Conservation (phyloP, 2,113 vertebrate species). For the Andinoacara biseriatus region DNA sequence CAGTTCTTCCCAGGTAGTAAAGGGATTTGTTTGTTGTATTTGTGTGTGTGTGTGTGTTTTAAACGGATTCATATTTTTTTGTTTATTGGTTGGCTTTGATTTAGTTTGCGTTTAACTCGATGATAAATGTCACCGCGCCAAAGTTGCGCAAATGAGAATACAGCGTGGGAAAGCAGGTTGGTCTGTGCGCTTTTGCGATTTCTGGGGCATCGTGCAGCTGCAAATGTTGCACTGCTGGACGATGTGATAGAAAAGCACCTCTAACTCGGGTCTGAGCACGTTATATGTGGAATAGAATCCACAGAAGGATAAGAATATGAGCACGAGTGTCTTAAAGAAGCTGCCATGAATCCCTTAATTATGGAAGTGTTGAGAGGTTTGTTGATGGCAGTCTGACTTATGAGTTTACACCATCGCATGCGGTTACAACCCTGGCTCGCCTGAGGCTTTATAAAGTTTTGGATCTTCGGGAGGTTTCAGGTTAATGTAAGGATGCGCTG, state of each 20-base stretch:
- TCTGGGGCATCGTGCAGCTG: not conserved
- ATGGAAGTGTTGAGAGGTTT: too few relatives aligned
- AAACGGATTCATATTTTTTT: not conserved
- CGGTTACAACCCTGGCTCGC: not conserved
- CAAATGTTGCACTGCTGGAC: not conserved
- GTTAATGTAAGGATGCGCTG: not conserved
- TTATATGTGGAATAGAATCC: not conserved
- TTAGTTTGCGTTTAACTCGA: not conserved
- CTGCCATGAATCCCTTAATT: not conserved
- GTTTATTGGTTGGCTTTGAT: not conserved
- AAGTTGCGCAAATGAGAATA: not conserved
- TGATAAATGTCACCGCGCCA: not conserved
- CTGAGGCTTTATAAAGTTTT: not conserved
- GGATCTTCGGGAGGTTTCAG: not conserved
- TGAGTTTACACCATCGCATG: not conserved
- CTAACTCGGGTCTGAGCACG: not conserved
- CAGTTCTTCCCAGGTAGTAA: conserved; percentile 75
- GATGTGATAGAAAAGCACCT: not conserved
- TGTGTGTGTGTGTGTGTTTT: not conserved
- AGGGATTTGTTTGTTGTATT: not conserved
- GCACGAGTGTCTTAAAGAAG: not conserved
- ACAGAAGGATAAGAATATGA: not conserved
- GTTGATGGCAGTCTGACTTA: not conserved
- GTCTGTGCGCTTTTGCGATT: not conserved
- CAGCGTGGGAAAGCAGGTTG: not conserved